Evolutionary conservation across 1,140 invertebrate species (phyloP).

Genomic region (Atta colombica): DNA sequence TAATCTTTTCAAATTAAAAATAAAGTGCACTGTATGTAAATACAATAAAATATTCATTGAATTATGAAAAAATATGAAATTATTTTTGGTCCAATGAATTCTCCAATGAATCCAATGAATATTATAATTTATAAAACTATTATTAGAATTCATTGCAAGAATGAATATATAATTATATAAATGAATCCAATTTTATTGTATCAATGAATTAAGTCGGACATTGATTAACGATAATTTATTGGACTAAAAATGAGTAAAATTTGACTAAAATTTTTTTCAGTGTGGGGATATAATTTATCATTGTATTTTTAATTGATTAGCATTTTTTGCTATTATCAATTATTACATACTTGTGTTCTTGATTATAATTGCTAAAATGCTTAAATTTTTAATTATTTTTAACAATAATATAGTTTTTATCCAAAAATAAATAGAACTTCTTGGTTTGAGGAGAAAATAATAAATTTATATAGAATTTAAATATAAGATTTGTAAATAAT

Average conservation of each 20-base stretch:
- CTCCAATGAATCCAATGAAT: no score
- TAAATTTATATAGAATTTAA: conserved; percentile 2
- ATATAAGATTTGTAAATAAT: background rate
- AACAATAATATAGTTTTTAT: background rate
- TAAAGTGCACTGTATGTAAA: background rate
- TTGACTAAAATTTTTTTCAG: no score
- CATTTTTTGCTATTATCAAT: background rate
- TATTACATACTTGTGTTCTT: background rate
- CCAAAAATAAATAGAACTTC: background rate
- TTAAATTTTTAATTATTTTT: background rate
- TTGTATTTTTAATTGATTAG: background rate
- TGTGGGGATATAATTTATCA: background rate
- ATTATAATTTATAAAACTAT: no score
- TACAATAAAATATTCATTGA: no score
- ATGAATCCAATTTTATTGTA: no score
- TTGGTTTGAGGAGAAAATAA: background rate
- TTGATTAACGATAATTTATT: no score
- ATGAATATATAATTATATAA: no score
- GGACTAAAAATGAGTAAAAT: no score
- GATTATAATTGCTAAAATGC: background rate
- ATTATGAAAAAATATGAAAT: no score
- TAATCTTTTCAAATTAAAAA: background rate
- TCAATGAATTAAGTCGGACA: no score
- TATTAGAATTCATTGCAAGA: no score
- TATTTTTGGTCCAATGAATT: no score